Conservation (phyloP, 2,797 vertebrate genomes). For the Alcedo atthis region DNA sequence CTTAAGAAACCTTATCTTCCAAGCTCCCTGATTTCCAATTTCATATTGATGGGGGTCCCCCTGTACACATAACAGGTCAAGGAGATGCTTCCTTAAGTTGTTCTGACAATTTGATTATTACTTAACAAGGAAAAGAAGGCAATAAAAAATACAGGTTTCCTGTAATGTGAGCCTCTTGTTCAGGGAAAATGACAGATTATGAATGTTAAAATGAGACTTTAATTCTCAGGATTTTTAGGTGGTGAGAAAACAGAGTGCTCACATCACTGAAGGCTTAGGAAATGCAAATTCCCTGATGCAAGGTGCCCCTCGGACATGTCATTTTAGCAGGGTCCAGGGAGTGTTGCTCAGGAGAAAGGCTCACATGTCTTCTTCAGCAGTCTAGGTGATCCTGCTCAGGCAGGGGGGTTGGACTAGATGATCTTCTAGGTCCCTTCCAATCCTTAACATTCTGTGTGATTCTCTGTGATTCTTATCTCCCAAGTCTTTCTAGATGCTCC, state of each 20-base stretch:
- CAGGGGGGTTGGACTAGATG: too few species aligned
- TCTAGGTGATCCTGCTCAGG: too few species aligned
- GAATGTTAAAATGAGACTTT: background rate
- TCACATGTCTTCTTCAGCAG: background rate
- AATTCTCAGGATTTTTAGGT: background rate
- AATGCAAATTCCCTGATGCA: background rate
- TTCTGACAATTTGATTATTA: background rate
- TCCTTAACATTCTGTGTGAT: too few species aligned
- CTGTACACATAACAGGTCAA: accelerated
- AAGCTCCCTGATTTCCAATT: background rate
- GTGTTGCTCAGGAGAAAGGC: background rate
- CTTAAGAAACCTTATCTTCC: background rate
- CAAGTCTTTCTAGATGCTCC: background rate
- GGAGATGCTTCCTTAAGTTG: background rate
- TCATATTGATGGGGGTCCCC: background rate
- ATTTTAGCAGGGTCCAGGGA: background rate
- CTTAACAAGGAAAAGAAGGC: background rate
- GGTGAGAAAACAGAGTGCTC: background rate
- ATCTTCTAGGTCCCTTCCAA: too few species aligned
- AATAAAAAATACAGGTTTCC: background rate
- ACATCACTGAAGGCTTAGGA: background rate
- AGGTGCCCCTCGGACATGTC: background rate
- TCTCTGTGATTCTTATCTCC: background rate
- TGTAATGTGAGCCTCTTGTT: background rate
- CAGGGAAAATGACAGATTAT: background rate